A percentile compares a stretch with the other conserved stretches of the same genome.
phyloP scores from a whole-genome alignment of 2,113 vertebrate species.

The Halichoeres trimaculatus region DNA sequence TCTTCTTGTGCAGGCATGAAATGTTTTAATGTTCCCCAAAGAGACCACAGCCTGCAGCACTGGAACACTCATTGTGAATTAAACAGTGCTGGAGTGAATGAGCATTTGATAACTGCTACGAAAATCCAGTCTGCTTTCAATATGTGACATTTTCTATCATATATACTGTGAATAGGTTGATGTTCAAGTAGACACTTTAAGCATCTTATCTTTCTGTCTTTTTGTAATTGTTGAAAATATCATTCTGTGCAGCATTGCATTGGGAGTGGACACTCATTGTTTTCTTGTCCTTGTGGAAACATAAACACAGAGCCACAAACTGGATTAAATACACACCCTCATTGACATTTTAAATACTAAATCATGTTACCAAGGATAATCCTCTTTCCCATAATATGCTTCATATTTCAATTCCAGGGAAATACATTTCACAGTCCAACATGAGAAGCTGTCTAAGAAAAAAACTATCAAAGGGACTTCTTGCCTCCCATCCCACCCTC shows the following conservation, averaged over 20 bases:
- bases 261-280: neutral
- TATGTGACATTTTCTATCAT: neutral
- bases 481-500: constrained; percentile 12
- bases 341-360: neutral
- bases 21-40: constrained; percentile 27
- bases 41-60: constrained; percentile 15
- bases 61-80: constrained; percentile 25
- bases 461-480: constrained; percentile 37
- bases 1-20: constrained; percentile 21
- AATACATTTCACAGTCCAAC: constrained; percentile 1
- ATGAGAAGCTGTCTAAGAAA: constrained; percentile 8
- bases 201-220: neutral
- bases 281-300: neutral
- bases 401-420: constrained; percentile 11
- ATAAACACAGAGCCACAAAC: too few relatives aligned
- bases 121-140: neutral
- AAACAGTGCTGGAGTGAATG: neutral
- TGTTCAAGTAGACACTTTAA: neutral
- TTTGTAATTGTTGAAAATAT: neutral
- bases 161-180: constrained; percentile 5
- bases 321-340: constrained; percentile 1
- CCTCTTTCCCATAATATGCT: neutral
- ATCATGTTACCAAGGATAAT: neutral
- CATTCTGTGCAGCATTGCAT: neutral
- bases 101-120: constrained; percentile 2